Base-by-base conservation (phyloP, 2,797 vertebrate species). In the Parotocinclus haroldoi region DNA sequence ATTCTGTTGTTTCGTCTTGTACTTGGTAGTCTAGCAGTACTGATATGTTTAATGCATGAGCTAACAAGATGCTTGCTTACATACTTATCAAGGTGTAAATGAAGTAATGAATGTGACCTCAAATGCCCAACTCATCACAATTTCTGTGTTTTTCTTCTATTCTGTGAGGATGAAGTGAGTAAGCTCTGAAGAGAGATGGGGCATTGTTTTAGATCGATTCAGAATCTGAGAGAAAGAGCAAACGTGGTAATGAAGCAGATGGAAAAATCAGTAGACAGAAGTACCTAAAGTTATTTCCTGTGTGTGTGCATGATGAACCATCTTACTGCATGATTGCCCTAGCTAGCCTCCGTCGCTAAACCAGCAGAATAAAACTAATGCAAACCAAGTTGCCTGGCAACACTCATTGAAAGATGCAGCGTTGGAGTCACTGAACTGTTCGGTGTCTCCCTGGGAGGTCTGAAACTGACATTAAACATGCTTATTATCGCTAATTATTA, bases 311-410 rank as follows among this genome's bases (percentile, higher is more conserved):
- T 58, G 57, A 51, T 67, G 44, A 39, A 18, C 48, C 45, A 40
- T n/a, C 39, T 52, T 42, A 49, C 13, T 19, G n/a, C 38, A 62
- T 40, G 16, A 14, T 42, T 19, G 46, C 11, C 13, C n/a, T 64
- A n/a, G 18, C 40, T 57, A 55, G 42, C 11, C 40, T 18, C 39
- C 60, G 27, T 63, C 64, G 55, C 65, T 65, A 51, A 54, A 18
- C 36, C 3, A 69, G 53, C 17, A 19, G 40, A 63, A 49, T 62
- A 60, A 72, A 59, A 39, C 51, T 39, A 56, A 49, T 14, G 55
- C 45, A 60, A 49, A 65, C 57, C 56, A 60, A 60, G 63, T 70
- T 78, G 76, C 76, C 53, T 72, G 55, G 76, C 69, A 78, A 72
- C 76, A 60, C 53, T 63, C 49, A 16, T 7, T 10, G 12, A 19